A percentile compares a stretch with the other conserved stretches of the same genome.
Conservation (phyloP, 2,888 invertebrate genomes). For the Nasonia oneida region DNA sequence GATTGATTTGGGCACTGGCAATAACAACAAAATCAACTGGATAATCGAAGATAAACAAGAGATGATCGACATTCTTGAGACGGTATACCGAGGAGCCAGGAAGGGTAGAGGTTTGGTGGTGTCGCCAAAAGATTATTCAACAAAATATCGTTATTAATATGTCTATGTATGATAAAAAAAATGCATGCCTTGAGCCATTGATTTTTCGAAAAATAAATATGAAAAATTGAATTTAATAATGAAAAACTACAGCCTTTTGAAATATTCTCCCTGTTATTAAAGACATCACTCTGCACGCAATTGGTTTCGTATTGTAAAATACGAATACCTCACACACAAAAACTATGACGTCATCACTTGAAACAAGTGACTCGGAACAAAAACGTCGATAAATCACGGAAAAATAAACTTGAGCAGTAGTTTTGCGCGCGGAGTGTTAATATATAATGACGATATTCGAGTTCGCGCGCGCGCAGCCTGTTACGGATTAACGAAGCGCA, state of each 20-base stretch:
- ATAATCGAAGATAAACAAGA: constrained; percentile 99
- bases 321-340: too few relatives aligned
- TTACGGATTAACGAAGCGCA: constrained; percentile 71
- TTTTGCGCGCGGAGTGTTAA: constrained; percentile 43
- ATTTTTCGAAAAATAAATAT: too few relatives aligned
- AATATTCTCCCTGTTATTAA: too few relatives aligned
- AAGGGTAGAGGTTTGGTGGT: constrained; percentile 99
- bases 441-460: constrained; percentile 74
- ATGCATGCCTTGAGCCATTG: too few relatives aligned
- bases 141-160: constrained; percentile 97
- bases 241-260: too few relatives aligned
- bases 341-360: too few relatives aligned
- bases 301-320: too few relatives aligned
- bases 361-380: too few relatives aligned
- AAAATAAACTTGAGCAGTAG: neutral
- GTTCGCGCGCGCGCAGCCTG: constrained; percentile 68
- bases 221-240: too few relatives aligned
- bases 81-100: constrained; percentile 97
- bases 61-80: constrained; percentile 99
- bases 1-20: constrained; percentile 99
- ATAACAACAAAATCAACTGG: constrained; percentile 99
- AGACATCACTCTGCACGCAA: too few relatives aligned
- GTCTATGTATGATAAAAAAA: neutral
- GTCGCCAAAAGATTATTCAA: constrained; percentile 99
- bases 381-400: neutral